Evolutionary conservation across 1,140 invertebrate genomes (phyloP), one percentile per base, ranked within the genome.

Genomic region (Portunus trituberculatus): DNA sequence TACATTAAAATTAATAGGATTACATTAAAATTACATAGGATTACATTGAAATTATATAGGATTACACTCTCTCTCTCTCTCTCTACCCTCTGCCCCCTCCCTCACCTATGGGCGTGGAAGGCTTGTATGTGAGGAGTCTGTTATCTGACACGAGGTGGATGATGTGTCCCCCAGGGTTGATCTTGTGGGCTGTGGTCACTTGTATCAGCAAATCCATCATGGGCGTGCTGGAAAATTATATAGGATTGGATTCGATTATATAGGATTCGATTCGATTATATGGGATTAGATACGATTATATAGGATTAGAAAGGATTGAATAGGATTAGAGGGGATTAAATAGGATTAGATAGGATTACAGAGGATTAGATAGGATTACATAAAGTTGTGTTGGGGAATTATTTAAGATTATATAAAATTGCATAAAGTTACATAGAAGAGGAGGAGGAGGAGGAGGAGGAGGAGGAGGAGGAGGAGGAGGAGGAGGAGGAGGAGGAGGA

Each of bases 201-300:
- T 98, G 98, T 92, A 98, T 98, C 95, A 98, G 97, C 45, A 98
- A 97, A 97, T 98, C 98, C 98, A 98, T 98, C 98, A 98, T 98
- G 48, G 98, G 98, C 14, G 98, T 98, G 96, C 98, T 98, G 97
- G 94, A 32, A n/a, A 39, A 39, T 39, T 39, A 39, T 6, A 39
- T 39, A 39, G 39, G 39, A 39, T 39, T 39, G 6, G 1, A 39
- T 39, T 39, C 1, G 39, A 39, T 39, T 39, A 39, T 6, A 39
- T 39, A 39, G 39, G 6, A 2, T 39, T 2, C 39, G 6, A n/a
- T n/a, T 39, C 1, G 39, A 39, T 39, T 39, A 39, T 6, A 39
- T 39, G 6, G 39, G 6, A 39, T 39, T 39, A 39, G 1, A 39
- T 39, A 39, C n/a, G 39, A 39, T 39, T 39, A 39, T 39, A n/a